These are phyloP conservation scores for Tenthredo scrophulariae DNA, from an alignment of 2,888 invertebrate genomes.

Conservation along the genomic window DNA sequence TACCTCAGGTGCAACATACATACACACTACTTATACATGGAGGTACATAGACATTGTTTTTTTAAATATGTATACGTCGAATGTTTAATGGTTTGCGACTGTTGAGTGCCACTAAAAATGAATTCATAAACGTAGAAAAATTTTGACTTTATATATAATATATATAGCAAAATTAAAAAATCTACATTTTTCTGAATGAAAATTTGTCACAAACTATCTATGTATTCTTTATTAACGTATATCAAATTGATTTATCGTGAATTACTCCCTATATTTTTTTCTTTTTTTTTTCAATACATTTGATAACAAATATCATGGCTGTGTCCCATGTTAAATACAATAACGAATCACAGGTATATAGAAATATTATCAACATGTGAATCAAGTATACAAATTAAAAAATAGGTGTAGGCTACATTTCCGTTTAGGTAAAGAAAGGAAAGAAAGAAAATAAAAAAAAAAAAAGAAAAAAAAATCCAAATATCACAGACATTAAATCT, in stretches of 20 bases:
- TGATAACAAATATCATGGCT: conserved; percentile 20
- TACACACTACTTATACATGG: neutral
- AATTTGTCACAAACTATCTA: conserved; percentile 21
- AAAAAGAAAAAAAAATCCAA: neutral
- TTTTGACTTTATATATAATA: neutral
- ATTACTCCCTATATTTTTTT: neutral
- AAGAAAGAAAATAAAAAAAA: neutral
- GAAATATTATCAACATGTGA: conserved; percentile 23
- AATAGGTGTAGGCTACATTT: conserved; percentile 42
- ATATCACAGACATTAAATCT: conserved; percentile 24
- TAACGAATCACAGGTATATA: conserved; percentile 26
- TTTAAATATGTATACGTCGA: conserved; percentile 13
- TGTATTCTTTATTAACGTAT: neutral
- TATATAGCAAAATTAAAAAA: neutral
- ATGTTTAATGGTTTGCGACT: conserved; percentile 28
- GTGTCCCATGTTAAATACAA: conserved; percentile 34
- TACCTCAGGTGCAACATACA: conserved; percentile 11
- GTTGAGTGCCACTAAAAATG: neutral
- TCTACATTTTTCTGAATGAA: neutral
- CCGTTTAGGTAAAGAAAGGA: neutral
- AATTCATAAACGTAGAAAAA: neutral
- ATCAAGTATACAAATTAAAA: conserved; percentile 5
- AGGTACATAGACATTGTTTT: conserved; percentile 34
- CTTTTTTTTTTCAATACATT: neutral
- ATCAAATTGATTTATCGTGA: neutral